Percentiles rank a stretch among this genome's conserved stretches.
These are phyloP conservation scores for Thelaira solivaga DNA, from an alignment of 2,888 invertebrate genomes.

Conservation along the genomic window DNA sequence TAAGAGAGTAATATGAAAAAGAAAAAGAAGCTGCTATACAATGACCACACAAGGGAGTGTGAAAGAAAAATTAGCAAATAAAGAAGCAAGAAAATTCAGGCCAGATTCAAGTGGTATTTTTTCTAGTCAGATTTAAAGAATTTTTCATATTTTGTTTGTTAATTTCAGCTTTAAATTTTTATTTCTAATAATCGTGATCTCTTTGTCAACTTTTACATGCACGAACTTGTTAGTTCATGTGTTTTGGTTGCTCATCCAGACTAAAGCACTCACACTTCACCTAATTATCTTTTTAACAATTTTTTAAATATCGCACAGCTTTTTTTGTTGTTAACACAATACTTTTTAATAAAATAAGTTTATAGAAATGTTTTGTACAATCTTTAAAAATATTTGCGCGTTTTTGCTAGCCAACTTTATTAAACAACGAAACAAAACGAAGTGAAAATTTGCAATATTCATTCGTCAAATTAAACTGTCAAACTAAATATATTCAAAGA, in stretches of 20 bases:
- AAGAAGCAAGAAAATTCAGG: neutral
- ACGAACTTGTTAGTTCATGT: neutral
- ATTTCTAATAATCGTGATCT: too few relatives aligned
- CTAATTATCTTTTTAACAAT: too few relatives aligned
- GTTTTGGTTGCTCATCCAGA: neutral
- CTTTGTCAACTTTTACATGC: neutral
- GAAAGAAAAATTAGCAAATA: neutral
- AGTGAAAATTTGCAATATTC: conserved; percentile 58
- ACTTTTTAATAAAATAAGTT: neutral
- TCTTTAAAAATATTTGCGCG: conserved; percentile 22
- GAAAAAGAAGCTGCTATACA: conserved; percentile 5
- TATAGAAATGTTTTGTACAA: neutral
- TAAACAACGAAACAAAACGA: conserved; percentile 48
- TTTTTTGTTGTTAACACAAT: too few relatives aligned
- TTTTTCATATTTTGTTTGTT: neutral
- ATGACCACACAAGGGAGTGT: conserved; percentile 2
- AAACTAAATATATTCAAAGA: conserved; percentile 11
- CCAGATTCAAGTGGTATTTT: neutral
- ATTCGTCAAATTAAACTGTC: conserved; percentile 51
- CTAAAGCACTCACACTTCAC: neutral
- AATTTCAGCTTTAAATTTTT: neutral
- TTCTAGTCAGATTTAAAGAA: neutral
- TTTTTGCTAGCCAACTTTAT: conserved; percentile 34
- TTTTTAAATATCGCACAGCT: too few relatives aligned
- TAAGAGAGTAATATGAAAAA: conserved; percentile 11